A percentile compares a stretch with the other conserved stretches of the same genome.
These are phyloP conservation scores for Tiliacea citrago DNA, from an alignment of 2,888 invertebrate species.

Conservation along the genomic window DNA sequence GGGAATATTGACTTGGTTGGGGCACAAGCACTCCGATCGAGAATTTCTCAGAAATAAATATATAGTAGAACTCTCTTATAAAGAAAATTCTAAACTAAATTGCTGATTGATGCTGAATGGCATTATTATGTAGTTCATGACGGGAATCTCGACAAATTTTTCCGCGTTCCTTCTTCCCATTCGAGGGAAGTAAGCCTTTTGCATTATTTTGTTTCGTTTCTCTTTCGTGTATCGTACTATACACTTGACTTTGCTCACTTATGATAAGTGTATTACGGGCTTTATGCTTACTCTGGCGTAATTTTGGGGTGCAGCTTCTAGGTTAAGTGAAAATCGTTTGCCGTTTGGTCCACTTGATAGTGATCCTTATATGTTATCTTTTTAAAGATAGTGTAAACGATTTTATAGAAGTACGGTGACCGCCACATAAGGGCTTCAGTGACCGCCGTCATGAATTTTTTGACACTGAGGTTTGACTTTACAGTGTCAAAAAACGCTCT, in stretches of 20 bases:
- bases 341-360: not conserved
- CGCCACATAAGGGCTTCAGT: too few relatives aligned
- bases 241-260: constrained; percentile 38
- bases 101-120: not conserved
- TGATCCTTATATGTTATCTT: constrained; percentile 1
- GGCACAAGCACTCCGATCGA: not conserved
- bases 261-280: constrained; percentile 40
- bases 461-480: too few relatives aligned
- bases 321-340: constrained; percentile 34
- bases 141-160: not conserved
- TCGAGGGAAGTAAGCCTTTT: constrained; percentile 14
- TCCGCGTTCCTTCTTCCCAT: not conserved
- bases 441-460: too few relatives aligned
- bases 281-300: constrained; percentile 26
- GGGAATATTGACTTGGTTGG: not conserved
- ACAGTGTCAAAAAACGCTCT: too few relatives aligned
- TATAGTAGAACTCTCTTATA: not conserved
- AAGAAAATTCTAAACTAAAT: not conserved
- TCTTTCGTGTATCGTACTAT: constrained; percentile 8
- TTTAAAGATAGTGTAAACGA: not conserved
- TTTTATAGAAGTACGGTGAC: too few relatives aligned
- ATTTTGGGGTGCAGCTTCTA: constrained; percentile 14
- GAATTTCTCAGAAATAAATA: too few relatives aligned
- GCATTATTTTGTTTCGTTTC: not conserved
- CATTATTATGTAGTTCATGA: not conserved